These are phyloP conservation scores for Xestia rhomboidea DNA, from an alignment of 2,888 invertebrate species.

Conservation along the genomic window DNA sequence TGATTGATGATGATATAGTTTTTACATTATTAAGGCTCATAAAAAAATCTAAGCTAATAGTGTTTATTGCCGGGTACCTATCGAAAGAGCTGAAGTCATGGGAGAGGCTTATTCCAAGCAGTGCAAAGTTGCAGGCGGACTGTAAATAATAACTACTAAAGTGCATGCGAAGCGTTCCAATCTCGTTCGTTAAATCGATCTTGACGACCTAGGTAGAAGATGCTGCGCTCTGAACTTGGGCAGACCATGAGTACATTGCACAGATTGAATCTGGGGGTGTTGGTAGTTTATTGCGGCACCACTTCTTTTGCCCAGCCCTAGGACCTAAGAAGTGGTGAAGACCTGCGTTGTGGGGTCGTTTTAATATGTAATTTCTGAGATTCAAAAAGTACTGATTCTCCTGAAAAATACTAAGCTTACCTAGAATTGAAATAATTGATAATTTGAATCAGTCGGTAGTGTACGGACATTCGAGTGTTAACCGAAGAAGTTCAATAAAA, in stretches of 20 bases:
- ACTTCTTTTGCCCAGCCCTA: neutral
- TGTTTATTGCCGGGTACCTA: neutral
- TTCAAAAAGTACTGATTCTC: slow-evolving; percentile 2
- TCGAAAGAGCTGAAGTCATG: neutral
- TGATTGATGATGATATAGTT: neutral
- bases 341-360: no score
- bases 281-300: neutral
- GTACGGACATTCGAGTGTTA: neutral
- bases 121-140: neutral
- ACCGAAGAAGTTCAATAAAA: neutral
- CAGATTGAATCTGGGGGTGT: neutral
- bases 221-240: neutral
- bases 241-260: neutral
- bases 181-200: neutral
- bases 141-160: neutral
- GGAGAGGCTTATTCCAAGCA: neutral
- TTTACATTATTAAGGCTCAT: neutral
- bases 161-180: neutral
- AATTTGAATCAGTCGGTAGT: neutral
- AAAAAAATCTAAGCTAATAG: neutral
- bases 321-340: neutral
- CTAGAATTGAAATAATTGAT: neutral
- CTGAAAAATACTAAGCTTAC: neutral
- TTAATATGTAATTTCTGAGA: neutral
- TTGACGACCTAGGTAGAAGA: neutral